phyloP scores from a whole-genome alignment of 2,797 vertebrate species.

The Neosilurus hyrtlii region DNA sequence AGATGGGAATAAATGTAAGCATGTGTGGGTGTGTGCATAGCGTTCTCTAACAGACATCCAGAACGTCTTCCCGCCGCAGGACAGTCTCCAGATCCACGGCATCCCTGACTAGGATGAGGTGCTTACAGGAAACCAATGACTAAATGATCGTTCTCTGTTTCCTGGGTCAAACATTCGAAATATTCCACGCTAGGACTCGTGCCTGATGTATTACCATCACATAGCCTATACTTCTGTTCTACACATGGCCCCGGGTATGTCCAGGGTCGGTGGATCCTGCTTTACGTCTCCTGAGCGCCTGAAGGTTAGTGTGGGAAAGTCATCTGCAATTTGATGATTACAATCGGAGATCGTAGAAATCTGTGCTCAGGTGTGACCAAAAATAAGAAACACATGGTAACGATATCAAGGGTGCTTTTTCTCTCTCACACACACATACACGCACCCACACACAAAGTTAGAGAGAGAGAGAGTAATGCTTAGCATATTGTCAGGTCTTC shows the following conservation, averaged over 20 bases:
- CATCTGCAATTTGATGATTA: background rate
- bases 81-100: background rate
- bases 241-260: background rate
- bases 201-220: background rate
- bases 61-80: background rate
- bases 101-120: background rate
- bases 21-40: background rate
- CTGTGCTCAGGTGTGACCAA: conserved; percentile 33
- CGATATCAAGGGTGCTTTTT: background rate
- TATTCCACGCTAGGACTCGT: background rate
- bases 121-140: background rate
- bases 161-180: background rate
- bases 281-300: background rate
- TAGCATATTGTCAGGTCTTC: conserved; percentile 16
- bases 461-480: background rate
- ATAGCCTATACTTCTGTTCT: background rate
- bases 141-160: background rate
- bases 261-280: conserved; percentile 1
- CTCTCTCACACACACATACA: background rate
- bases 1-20: background rate
- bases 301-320: background rate
- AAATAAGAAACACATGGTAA: conserved; percentile 32
- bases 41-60: background rate
- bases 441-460: too few relatives aligned
- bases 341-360: conserved; percentile 5